phyloP scores from a whole-genome alignment of 2,797 vertebrate genomes.

The Tarsius wallacei region DNA sequence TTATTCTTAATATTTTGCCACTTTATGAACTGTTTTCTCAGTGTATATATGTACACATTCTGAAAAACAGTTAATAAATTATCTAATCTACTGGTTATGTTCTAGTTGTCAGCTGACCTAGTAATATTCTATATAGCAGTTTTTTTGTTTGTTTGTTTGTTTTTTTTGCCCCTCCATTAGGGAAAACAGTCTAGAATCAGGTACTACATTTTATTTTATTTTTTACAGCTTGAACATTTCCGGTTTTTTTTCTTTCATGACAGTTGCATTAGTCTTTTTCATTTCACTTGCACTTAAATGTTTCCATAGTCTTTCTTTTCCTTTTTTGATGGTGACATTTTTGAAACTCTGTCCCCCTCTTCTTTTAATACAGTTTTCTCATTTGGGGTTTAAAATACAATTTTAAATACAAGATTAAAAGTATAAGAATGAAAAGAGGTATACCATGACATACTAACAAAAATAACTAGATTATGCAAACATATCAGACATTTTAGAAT shows the following conservation, averaged over 20 bases:
- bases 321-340: not conserved
- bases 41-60: not conserved
- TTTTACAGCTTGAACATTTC: not conserved
- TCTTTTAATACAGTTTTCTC: not conserved
- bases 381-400: not conserved
- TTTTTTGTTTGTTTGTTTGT: too few relatives aligned
- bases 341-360: not conserved
- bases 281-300: not conserved
- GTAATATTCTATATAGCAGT: not conserved
- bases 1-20: not conserved
- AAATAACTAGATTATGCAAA: not conserved
- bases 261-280: not conserved
- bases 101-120: not conserved
- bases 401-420: constrained; percentile 16
- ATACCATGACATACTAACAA: not conserved
- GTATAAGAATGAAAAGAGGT: not conserved
- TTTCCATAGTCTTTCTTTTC: not conserved
- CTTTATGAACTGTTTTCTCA: not conserved
- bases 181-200: not conserved
- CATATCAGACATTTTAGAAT: not conserved
- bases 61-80: not conserved
- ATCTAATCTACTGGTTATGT: not conserved
- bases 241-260: not conserved
- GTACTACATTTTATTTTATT: not conserved
- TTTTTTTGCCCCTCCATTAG: not conserved